These are phyloP conservation scores for Sebastes oblongus DNA, from an alignment of 2,797 vertebrate species.

Conservation along the genomic window DNA sequence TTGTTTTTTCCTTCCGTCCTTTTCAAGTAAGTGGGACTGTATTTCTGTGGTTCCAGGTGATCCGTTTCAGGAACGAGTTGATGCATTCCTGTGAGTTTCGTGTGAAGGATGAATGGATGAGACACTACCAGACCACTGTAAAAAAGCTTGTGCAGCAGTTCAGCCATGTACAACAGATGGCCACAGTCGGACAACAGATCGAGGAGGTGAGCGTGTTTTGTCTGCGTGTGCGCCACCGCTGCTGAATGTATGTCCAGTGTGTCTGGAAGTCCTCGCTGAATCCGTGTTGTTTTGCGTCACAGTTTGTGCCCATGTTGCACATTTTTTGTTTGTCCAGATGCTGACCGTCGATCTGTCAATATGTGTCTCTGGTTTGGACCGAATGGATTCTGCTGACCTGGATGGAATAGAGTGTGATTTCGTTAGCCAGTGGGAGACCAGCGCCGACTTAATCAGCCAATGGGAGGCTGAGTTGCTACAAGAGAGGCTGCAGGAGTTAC, in stretches of 20 bases:
- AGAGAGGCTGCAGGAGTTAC: conserved; percentile 80
- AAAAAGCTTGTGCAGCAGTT: conserved; percentile 68
- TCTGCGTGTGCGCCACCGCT: background rate
- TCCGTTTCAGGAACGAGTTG: conserved; percentile 81
- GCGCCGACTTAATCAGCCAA: conserved; percentile 60
- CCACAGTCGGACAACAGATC: conserved; percentile 55
- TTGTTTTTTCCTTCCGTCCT: too few relatives aligned
- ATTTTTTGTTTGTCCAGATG: conserved; percentile 63
- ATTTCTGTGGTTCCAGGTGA: conserved; percentile 63
- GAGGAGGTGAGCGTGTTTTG: conserved; percentile 66
- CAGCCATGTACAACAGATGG: conserved; percentile 71
- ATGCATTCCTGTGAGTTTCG: conserved; percentile 82
- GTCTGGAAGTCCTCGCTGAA: background rate
- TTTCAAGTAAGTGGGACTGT: too few relatives aligned
- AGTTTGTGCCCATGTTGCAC: background rate
- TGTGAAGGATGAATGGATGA: conserved; percentile 78
- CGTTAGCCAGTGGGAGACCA: conserved; percentile 54
- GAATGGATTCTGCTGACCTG: conserved; percentile 58
- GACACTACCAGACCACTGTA: conserved; percentile 68
- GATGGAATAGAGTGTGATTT: conserved; percentile 36
- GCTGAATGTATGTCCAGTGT: background rate
- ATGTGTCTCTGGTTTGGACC: conserved; percentile 63
- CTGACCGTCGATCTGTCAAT: conserved; percentile 79
- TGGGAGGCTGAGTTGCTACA: conserved; percentile 82
- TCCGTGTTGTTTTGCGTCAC: background rate